phyloP scores from a whole-genome alignment of 2,888 invertebrate species.

The Tyria jacobaeae region DNA sequence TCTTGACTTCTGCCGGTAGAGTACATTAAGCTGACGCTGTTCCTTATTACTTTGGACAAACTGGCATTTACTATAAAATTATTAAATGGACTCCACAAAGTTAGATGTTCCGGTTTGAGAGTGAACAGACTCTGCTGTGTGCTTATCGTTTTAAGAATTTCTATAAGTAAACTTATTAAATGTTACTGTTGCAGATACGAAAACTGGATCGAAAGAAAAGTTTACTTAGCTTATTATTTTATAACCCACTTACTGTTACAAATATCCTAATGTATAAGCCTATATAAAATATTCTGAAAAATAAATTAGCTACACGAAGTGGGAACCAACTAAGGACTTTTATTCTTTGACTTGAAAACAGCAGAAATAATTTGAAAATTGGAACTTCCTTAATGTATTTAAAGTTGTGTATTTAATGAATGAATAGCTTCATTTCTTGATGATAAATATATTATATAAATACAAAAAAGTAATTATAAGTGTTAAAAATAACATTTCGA shows the following conservation, averaged over 20 bases:
- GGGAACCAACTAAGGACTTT: too few relatives aligned
- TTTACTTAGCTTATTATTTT: neutral
- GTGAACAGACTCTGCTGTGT: slow-evolving; percentile 6
- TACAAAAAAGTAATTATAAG: too few relatives aligned
- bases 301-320: too few relatives aligned
- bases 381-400: too few relatives aligned
- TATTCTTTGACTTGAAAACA: too few relatives aligned
- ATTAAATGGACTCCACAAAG: slow-evolving; percentile 12
- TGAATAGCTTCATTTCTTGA: too few relatives aligned
- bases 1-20: slow-evolving; percentile 34
- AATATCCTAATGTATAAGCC: neutral
- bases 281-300: too few relatives aligned
- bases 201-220: neutral
- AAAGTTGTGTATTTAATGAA: too few relatives aligned
- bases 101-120: slow-evolving; percentile 8
- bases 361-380: too few relatives aligned
- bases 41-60: slow-evolving; percentile 32
- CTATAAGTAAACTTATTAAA: neutral
- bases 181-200: neutral
- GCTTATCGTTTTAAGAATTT: neutral
- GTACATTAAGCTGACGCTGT: slow-evolving; percentile 35
- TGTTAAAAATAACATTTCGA: too few relatives aligned
- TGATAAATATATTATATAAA: too few relatives aligned
- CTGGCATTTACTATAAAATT: slow-evolving; percentile 23
- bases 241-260: neutral